Evolutionary conservation across 2,113 vertebrate genomes (phyloP).

Genomic region (Lagenorhynchus albirostris): DNA sequence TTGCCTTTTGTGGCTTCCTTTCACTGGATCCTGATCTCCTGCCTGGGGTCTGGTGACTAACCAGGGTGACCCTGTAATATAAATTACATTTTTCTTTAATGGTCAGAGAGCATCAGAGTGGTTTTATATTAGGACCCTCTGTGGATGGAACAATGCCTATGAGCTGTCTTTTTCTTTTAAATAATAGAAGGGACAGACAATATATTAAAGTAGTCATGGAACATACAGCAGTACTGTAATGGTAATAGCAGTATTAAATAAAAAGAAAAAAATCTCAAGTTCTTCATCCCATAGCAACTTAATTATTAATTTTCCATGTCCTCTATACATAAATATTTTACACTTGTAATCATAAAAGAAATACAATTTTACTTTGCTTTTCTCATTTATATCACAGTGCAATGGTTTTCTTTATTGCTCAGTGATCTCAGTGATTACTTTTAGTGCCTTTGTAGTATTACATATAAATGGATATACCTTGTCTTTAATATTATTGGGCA

Average conservation of each 20-base stretch:
- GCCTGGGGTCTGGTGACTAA: no score
- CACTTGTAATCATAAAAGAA: background rate
- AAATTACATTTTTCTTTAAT: background rate
- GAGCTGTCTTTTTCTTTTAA: background rate
- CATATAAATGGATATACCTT: background rate
- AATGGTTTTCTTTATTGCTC: background rate
- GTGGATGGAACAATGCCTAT: background rate
- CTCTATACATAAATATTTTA: constrained; percentile 45
- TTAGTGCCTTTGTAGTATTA: background rate
- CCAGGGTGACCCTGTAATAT: background rate
- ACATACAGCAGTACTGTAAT: background rate
- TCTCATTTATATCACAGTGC: background rate
- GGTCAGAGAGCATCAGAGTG: background rate
- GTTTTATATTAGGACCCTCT: background rate
- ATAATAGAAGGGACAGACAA: background rate
- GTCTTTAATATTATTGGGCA: background rate
- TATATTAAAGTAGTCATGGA: background rate
- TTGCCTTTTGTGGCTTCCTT: background rate
- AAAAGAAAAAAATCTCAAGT: background rate
- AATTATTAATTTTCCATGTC: constrained; percentile 19
- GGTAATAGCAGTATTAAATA: background rate
- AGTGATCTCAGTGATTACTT: background rate
- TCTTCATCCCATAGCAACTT: background rate
- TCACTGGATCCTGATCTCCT: background rate
- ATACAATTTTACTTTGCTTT: background rate